phyloP scores from a whole-genome alignment of 2,888 invertebrate genomes.

The Conistra vaccinii region DNA sequence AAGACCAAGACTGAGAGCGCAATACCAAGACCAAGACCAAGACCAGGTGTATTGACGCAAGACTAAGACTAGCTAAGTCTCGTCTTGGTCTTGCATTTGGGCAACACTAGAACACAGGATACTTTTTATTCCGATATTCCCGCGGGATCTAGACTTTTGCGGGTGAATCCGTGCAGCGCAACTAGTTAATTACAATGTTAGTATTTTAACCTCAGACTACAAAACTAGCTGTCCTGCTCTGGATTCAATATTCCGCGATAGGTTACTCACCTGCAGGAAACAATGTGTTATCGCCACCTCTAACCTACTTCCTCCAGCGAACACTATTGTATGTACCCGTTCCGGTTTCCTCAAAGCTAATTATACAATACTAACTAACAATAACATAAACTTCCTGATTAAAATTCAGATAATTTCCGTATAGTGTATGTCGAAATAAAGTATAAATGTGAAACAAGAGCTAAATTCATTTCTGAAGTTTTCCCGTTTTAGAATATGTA shows the following conservation, averaged over 20 bases:
- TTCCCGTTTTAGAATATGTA: background rate
- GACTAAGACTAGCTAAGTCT: no score
- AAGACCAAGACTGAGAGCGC: no score
- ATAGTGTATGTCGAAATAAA: background rate
- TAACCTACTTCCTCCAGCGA: slow-evolving; percentile 23
- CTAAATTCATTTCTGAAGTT: slow-evolving; percentile 10
- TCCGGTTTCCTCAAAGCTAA: slow-evolving; percentile 41
- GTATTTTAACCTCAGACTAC: background rate
- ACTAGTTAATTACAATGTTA: background rate
- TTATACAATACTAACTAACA: slow-evolving; percentile 9
- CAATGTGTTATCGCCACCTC: slow-evolving; percentile 14
- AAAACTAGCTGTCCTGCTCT: background rate
- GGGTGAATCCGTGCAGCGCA: no score
- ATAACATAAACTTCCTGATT: slow-evolving; percentile 21
- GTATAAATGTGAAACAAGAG: background rate
- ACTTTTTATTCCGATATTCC: no score
- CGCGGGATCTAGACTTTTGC: no score
- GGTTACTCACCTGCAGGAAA: slow-evolving; percentile 49
- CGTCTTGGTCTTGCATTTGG: no score
- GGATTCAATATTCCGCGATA: background rate
- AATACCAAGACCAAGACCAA: no score
- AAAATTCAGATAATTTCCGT: background rate
- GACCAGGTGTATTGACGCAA: no score
- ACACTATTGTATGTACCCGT: background rate
- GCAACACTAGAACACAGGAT: no score